Evolutionary conservation across 2,888 invertebrate genomes (phyloP).

Genomic region (Nemapogon koenigi): DNA sequence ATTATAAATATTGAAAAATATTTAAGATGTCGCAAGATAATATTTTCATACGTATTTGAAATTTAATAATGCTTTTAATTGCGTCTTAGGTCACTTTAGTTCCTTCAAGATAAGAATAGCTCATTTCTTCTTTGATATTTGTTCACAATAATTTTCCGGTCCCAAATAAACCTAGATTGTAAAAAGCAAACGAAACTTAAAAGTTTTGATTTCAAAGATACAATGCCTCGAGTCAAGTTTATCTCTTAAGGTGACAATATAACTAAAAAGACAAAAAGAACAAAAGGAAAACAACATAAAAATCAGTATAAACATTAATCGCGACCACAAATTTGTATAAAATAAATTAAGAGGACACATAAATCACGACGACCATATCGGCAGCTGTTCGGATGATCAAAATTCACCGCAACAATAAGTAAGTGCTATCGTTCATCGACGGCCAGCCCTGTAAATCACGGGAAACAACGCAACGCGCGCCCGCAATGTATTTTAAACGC

Average conservation of each 20-base stretch:
- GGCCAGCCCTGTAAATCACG: constrained; percentile 38
- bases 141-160: too few species aligned
- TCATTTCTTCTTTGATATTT: too few species aligned
- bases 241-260: not conserved
- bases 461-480: constrained; percentile 22
- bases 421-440: constrained; percentile 40
- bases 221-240: not conserved
- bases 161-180: too few species aligned
- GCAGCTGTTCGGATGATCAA: constrained; percentile 27
- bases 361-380: constrained; percentile 2
- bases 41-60: too few species aligned
- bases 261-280: not conserved
- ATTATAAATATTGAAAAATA: too few species aligned
- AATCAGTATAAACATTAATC: too few species aligned
- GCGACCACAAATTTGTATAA: constrained; percentile 3
- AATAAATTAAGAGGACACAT: not conserved
- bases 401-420: constrained; percentile 42
- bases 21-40: too few species aligned
- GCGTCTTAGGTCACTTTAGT: too few species aligned
- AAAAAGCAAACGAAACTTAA: not conserved
- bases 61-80: too few species aligned
- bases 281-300: not conserved
- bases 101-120: too few species aligned
- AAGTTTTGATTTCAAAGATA: not conserved
- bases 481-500: constrained; percentile 16